Conservation (phyloP, 2,888 invertebrate genomes). For the Parapristionchus giblindavisi region DNA sequence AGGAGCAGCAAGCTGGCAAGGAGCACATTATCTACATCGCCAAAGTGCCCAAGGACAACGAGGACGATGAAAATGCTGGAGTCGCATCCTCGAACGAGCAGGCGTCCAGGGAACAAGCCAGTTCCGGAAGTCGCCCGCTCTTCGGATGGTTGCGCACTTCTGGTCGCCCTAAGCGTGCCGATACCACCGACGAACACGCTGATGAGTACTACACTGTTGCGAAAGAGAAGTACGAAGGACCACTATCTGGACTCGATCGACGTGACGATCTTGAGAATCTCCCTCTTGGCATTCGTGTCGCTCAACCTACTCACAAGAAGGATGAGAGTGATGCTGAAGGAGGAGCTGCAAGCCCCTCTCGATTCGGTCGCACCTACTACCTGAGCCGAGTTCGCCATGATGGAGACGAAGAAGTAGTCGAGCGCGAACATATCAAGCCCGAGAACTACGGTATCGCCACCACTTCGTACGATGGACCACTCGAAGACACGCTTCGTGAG, state of each 20-base stretch:
- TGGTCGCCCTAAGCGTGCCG: background rate
- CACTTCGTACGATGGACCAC: conserved; percentile 9
- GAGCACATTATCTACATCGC: conserved; percentile 20
- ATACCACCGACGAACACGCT: background rate
- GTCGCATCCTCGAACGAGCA: background rate
- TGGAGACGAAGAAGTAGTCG: conserved; percentile 21
- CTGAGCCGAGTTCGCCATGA: conserved; percentile 3
- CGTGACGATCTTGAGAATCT: conserved; percentile 32
- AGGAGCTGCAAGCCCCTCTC: conserved; percentile 15
- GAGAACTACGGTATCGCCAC: conserved; percentile 10
- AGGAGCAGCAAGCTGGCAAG: background rate
- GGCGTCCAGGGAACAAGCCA: background rate
- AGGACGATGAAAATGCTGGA: background rate
- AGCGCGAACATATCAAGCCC: conserved; percentile 6
- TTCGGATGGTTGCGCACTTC: conserved; percentile 6
- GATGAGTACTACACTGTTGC: conserved; percentile 24
- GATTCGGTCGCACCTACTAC: conserved; percentile 12
- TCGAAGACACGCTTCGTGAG: conserved; percentile 27
- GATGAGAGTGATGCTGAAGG: background rate
- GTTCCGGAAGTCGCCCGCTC: conserved; percentile 1
- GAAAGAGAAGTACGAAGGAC: conserved; percentile 18
- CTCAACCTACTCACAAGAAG: conserved; percentile 3
- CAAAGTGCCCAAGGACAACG: conserved; percentile 20
- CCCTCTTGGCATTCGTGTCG: conserved; percentile 19
- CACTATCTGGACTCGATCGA: conserved; percentile 29